Conservation (phyloP, 2,113 vertebrate genomes). For the Neotragus pygmaeus region DNA sequence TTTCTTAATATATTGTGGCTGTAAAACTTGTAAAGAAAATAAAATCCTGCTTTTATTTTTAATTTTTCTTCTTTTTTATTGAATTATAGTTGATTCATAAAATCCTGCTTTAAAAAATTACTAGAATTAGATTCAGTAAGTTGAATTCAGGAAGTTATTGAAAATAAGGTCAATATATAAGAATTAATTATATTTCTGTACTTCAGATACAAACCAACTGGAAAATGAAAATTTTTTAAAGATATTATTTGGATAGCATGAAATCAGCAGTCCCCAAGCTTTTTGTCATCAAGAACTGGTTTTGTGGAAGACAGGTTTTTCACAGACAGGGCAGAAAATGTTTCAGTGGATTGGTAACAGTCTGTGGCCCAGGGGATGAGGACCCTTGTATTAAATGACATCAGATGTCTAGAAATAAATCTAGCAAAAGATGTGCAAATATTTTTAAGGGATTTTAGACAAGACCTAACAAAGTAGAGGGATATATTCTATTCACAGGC, state of each 20-base stretch:
- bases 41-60: not conserved
- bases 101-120: not conserved
- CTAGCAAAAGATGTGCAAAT: not conserved
- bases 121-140: not conserved
- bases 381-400: not conserved
- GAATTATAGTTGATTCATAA: not conserved
- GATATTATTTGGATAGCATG: not conserved
- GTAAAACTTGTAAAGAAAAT: not conserved
- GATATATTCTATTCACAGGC: not conserved
- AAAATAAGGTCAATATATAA: not conserved
- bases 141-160: not conserved
- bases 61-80: not conserved
- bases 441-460: not conserved
- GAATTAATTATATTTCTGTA: not conserved
- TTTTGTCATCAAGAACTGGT: not conserved
- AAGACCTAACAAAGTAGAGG: not conserved
- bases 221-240: not conserved
- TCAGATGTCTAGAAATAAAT: not conserved
- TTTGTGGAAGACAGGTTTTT: not conserved
- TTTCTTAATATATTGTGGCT: not conserved
- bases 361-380: not conserved
- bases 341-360: not conserved
- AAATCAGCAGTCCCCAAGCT: not conserved
- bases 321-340: not conserved
- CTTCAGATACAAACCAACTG: not conserved